These are phyloP conservation scores for Eulithis testata DNA, from an alignment of 2,888 invertebrate species.

Conservation along the genomic window DNA sequence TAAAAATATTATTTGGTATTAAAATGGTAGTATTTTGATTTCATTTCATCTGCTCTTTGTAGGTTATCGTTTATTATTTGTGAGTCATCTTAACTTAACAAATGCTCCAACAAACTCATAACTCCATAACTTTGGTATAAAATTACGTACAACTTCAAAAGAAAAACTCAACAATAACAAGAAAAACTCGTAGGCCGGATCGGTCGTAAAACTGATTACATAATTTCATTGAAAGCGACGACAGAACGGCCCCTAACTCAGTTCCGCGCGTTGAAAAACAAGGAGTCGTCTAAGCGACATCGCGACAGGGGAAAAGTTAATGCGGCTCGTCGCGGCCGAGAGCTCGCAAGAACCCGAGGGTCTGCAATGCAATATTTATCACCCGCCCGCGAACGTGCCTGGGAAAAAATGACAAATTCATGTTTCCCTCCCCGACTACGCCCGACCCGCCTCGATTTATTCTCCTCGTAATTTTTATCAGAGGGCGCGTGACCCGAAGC, in stretches of 20 bases:
- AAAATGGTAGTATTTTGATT: background rate
- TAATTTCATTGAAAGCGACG: conserved; percentile 78
- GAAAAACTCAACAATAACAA: conserved; percentile 56
- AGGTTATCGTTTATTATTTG: conserved; percentile 1
- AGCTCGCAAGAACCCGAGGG: conserved; percentile 52
- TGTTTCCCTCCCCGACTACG: conserved; percentile 65
- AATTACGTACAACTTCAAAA: conserved; percentile 43
- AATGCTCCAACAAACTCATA: conserved; percentile 12
- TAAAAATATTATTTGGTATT: background rate
- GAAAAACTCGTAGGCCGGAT: conserved; percentile 67
- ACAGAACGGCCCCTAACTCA: conserved; percentile 71
- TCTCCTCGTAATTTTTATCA: conserved; percentile 79
- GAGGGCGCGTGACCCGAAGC: conserved; percentile 71
- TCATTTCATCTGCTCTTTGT: background rate
- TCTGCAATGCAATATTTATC: conserved; percentile 83
- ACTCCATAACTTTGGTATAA: conserved; percentile 31
- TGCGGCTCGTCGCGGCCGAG: conserved; percentile 55
- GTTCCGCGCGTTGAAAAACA: conserved; percentile 74
- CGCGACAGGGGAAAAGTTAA: conserved; percentile 68
- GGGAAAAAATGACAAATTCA: conserved; percentile 84
- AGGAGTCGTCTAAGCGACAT: conserved; percentile 67
- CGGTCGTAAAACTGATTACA: conserved; percentile 78
- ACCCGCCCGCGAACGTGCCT: conserved; percentile 79
- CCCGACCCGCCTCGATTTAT: conserved; percentile 72
- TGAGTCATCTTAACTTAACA: no score